phyloP scores from a whole-genome alignment of 2,797 vertebrate species.

The Macroramphosus scolopax region DNA sequence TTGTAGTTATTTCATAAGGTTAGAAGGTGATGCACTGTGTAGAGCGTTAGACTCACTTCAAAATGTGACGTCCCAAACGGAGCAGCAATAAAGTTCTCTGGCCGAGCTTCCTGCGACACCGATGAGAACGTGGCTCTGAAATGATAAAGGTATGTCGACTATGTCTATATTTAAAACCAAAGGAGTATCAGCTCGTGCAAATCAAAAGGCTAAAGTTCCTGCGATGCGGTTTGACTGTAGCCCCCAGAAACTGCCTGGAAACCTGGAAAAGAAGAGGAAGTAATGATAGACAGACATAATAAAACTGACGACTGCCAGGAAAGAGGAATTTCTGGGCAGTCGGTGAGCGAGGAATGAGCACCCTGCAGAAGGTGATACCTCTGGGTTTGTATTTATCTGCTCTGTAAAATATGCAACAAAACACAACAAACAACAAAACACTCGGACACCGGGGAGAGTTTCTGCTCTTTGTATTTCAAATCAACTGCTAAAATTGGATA shows the following conservation, averaged over 20 bases:
- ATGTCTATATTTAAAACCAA: constrained; percentile 76
- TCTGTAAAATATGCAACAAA: constrained; percentile 36
- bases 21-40: too few species aligned
- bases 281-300: constrained; percentile 69
- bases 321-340: constrained; percentile 61
- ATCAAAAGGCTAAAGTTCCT: constrained; percentile 57
- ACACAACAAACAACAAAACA: constrained; percentile 41
- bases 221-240: constrained; percentile 45
- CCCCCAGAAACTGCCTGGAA: constrained; percentile 35
- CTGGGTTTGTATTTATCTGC: constrained; percentile 40
- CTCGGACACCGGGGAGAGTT: constrained; percentile 9
- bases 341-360: constrained; percentile 54
- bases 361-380: constrained; percentile 52
- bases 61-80: constrained; percentile 16
- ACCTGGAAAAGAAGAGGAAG: constrained; percentile 59
- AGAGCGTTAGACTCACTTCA: too few species aligned
- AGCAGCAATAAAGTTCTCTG: constrained; percentile 16
- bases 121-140: constrained; percentile 62
- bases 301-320: constrained; percentile 55
- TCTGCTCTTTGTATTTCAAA: constrained; percentile 34
- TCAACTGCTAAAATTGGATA: not conserved
- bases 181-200: constrained; percentile 51
- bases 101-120: constrained; percentile 69
- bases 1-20: too few species aligned
- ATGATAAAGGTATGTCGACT: constrained; percentile 70